These are phyloP conservation scores for Carollia perspicillata DNA, from an alignment of 2,113 vertebrate genomes.

Conservation along the genomic window DNA sequence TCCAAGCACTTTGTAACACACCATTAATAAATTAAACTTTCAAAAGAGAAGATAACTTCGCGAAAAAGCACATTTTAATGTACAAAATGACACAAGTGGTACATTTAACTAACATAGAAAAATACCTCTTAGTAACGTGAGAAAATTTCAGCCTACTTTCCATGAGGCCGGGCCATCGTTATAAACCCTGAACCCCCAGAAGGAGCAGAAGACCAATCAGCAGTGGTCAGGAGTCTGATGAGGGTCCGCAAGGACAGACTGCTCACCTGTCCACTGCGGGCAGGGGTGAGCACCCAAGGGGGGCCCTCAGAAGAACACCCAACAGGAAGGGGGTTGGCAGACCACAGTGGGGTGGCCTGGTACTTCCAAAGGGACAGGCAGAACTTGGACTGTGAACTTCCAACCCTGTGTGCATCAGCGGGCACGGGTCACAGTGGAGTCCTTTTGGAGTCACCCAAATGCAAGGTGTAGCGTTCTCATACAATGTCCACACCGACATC, in stretches of 20 bases:
- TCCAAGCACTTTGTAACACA: background rate
- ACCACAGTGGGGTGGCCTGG: background rate
- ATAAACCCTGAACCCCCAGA: slow-evolving; percentile 71
- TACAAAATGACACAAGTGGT: slow-evolving; percentile 86
- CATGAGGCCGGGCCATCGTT: slow-evolving; percentile 67
- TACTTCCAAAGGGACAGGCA: background rate
- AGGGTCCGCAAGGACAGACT: background rate
- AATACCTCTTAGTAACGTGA: slow-evolving; percentile 85
- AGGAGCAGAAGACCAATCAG: slow-evolving; percentile 57
- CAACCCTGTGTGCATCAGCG: too few species aligned
- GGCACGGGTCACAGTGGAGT: rapidly evolving
- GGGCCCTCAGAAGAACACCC: background rate
- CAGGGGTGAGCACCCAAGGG: background rate
- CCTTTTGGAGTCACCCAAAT: background rate
- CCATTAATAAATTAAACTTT: slow-evolving; percentile 43
- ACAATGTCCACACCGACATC: rapidly evolving
- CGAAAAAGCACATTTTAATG: slow-evolving; percentile 84
- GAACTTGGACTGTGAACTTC: background rate
- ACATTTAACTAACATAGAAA: slow-evolving; percentile 85
- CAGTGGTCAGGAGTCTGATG: background rate
- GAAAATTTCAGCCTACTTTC: slow-evolving; percentile 78
- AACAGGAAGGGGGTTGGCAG: background rate
- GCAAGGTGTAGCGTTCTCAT: rapidly evolving
- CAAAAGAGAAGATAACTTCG: slow-evolving; percentile 50
- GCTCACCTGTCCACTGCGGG: too few species aligned